phyloP scores from a whole-genome alignment of 2,113 vertebrate species.

The Tetraodon nigroviridis region DNA sequence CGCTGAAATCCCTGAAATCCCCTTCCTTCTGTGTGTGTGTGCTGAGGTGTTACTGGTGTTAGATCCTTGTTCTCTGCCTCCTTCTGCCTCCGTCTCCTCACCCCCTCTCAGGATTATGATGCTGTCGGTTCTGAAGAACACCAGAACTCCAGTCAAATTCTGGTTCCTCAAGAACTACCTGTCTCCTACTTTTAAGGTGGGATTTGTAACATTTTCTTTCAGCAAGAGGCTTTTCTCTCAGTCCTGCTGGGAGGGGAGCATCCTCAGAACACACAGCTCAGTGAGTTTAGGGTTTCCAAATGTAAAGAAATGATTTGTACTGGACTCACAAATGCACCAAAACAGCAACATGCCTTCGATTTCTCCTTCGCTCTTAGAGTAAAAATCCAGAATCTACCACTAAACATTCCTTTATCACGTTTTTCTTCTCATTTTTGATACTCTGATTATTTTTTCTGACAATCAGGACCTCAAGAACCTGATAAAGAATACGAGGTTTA shows the following conservation, averaged over 20 bases:
- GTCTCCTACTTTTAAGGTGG: slow-evolving; percentile 96
- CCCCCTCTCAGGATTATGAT: slow-evolving; percentile 90
- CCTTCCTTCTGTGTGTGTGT: neutral
- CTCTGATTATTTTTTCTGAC: neutral
- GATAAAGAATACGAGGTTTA: too few species aligned
- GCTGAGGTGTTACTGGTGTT: too few species aligned
- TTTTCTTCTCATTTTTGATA: neutral
- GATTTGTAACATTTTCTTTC: slow-evolving; percentile 20
- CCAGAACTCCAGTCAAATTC: slow-evolving; percentile 95
- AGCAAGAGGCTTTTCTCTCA: too few species aligned
- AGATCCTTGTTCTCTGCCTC: neutral
- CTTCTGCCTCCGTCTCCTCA: neutral
- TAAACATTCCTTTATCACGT: too few species aligned
- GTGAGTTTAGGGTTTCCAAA: neutral
- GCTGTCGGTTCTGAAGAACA: slow-evolving; percentile 95
- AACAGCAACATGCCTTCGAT: too few species aligned
- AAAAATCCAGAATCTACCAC: too few species aligned
- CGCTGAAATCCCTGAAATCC: neutral
- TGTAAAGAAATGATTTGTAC: too few species aligned
- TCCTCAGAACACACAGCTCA: neutral
- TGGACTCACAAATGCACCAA: too few species aligned
- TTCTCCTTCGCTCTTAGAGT: too few species aligned
- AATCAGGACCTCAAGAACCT: neutral
- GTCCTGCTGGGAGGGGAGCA: neutral
- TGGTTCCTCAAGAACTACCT: slow-evolving; percentile 99